Percentiles rank a stretch among this genome's conserved stretches.
Evolutionary conservation across 2,888 invertebrate species (phyloP).

Genomic region (Scaptomyza parva): DNA sequence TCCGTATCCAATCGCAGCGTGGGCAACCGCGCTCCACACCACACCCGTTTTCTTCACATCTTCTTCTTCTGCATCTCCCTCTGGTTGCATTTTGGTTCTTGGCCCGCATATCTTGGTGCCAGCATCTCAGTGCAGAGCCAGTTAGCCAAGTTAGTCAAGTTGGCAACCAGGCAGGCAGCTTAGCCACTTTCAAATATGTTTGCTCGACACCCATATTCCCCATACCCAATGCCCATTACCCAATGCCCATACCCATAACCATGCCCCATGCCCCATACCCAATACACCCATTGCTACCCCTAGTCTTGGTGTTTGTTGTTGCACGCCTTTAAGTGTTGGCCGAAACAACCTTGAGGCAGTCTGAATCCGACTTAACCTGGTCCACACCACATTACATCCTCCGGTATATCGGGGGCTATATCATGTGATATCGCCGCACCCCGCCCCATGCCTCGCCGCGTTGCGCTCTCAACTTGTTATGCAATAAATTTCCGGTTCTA

Average conservation of each 20-base stretch:
- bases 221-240: not conserved
- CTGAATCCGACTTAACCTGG: slow-evolving; percentile 7
- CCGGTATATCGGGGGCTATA: slow-evolving; percentile 38
- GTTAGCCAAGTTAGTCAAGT: not conserved
- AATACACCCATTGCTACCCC: not conserved
- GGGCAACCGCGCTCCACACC: slow-evolving; percentile 44
- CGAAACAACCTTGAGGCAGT: slow-evolving; percentile 57
- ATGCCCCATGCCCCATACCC: not conserved
- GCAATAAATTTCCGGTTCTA: slow-evolving; percentile 81
- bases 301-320: slow-evolving; percentile 1
- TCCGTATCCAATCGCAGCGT: slow-evolving; percentile 29
- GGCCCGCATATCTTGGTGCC: slow-evolving; percentile 42
- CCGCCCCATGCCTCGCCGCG: too few relatives aligned
- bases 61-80: not conserved
- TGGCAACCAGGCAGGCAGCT: slow-evolving; percentile 8
- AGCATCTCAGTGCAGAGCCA: slow-evolving; percentile 1
- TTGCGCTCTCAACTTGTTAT: slow-evolving; percentile 71
- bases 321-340: slow-evolving; percentile 40
- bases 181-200: slow-evolving; percentile 50
- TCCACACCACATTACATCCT: slow-evolving; percentile 21
- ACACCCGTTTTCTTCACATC: slow-evolving; percentile 61
- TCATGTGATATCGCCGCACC: slow-evolving; percentile 65
- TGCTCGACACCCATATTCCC: slow-evolving; percentile 9
- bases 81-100: slow-evolving; percentile 26
- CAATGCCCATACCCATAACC: not conserved